Evolutionary conservation across 2,797 vertebrate species (phyloP), one percentile per base, ranked within the genome.

Genomic region (Lerista edwardsae): DNA sequence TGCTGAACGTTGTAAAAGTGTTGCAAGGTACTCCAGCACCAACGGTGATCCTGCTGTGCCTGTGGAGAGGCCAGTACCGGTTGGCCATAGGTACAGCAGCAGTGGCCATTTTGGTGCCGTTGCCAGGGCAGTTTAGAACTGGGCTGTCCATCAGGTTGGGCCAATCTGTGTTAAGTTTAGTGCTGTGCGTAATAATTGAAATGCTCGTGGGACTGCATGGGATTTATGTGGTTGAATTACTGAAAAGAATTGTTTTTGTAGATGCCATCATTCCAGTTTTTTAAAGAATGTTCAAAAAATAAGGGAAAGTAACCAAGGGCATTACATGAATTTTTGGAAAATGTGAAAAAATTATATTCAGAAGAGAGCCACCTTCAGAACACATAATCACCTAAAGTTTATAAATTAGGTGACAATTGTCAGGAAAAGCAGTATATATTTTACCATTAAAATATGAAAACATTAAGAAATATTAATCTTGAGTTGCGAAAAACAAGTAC

Each of bases 341-440:
- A 23, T n/a, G 15, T 34, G 44, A 76, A 75, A 64, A 75, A 62
- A 47, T 64, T 23, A 2, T 55, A 36, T 29, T 75, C 41, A 57
- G 82, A 76, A 88, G 57, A 44, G 7, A 84, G 51, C 76, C 74
- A 75, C 84, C 61, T 17, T 68, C 7, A 4, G 27, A 86, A 41
- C 14, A 44, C 41, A n/a, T 7, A 27, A 67, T 85, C 61, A 23
- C 64, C 80, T 92, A 73, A 36, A 89, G 77, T 84, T 81, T 80
- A 87, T 75, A 23, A 55, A 31, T 61, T 78, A 31, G 10, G 29
- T 77, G 29, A 31, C 21, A 3, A 1, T 75, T 87, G 29, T 3
- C 31, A 80, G 2, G 59, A 88, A 77, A 68, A 75, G 51, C 11
- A 83, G 51, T 79, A 84, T 89, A 65, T 91, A 92, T 69, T 86